A percentile compares a stretch with the other conserved stretches of the same genome.
phyloP scores from a whole-genome alignment of 1,140 invertebrate genomes.

The Drosophila tropicalis region DNA sequence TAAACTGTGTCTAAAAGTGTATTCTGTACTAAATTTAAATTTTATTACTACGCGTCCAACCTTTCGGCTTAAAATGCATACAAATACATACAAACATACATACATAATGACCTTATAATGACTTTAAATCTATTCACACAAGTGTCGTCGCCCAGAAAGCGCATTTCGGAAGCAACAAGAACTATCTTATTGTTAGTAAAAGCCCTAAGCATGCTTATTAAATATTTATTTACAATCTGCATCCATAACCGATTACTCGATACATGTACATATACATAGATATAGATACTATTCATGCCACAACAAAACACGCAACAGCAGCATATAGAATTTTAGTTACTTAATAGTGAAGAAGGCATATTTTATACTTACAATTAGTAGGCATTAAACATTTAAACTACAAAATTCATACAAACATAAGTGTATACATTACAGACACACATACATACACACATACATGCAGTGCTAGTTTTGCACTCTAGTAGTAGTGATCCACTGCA shows the following conservation, averaged over 20 bases:
- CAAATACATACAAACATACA: not conserved
- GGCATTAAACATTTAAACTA: slow-evolving; percentile 49
- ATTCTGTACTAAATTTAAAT: slow-evolving; percentile 32
- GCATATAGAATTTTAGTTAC: slow-evolving; percentile 48
- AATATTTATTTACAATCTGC: slow-evolving; percentile 69
- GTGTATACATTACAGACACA: slow-evolving; percentile 41
- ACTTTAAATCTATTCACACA: slow-evolving; percentile 51
- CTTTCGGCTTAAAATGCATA: not conserved
- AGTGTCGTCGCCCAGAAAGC: slow-evolving; percentile 76
- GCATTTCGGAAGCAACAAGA: slow-evolving; percentile 61
- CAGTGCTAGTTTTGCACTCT: not conserved
- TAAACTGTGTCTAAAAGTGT: slow-evolving; percentile 54
- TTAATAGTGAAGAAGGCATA: slow-evolving; percentile 41
- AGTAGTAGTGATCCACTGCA: slow-evolving; percentile 64
- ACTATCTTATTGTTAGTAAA: slow-evolving; percentile 23
- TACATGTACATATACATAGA: slow-evolving; percentile 59
- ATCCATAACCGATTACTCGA: slow-evolving; percentile 35
- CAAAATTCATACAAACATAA: slow-evolving; percentile 43
- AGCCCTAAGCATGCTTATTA: slow-evolving; percentile 64
- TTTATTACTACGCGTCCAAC: not conserved
- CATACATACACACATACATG: slow-evolving; percentile 38
- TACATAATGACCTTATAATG: slow-evolving; percentile 28
- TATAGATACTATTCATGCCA: slow-evolving; percentile 32
- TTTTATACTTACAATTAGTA: slow-evolving; percentile 51
- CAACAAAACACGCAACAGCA: slow-evolving; percentile 11